Evolutionary conservation across 2,113 vertebrate species (phyloP), one percentile per base, ranked within the genome.

Genomic region (Morone chrysops): DNA sequence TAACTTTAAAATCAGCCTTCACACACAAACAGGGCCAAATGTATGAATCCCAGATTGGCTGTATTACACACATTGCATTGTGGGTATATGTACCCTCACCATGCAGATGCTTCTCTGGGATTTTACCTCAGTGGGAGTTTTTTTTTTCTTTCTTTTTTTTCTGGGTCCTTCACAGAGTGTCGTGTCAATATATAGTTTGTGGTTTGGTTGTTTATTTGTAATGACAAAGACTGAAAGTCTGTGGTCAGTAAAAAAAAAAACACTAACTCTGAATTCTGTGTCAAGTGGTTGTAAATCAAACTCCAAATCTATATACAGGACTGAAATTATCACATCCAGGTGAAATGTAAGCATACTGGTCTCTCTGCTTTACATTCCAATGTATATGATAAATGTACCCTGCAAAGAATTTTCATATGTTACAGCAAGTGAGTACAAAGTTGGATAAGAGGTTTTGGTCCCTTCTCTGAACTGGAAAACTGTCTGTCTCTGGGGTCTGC

Each of bases 61-160:
- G 5, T 7, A 4, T 31, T 40, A 16, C 7, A 48, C 36, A 13
- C 17, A 18, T 47, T 60, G 20, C 40, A 73, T 51, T 20, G 7
- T 76, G 60, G 66, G 25, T 43, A 60, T 5, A 31, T 69, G 45
- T 31, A 25, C 4, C 12, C 5, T 47, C 22, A 22, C 54, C 45
- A 20, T 36, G 12, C n/a, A 16, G 22, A 57, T n/a, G 11, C 25
- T 1, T 20, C 9, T 63, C 25, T 73, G 82, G 86, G 70, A 68
- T 70, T 87, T 89, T 22, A 86, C 82, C 77, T 79, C 5, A 22
- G 67, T 50, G 67, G 68, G 84, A 17, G 66, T 41, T 17, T 73
- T 84, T 72, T 41, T 41, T 41, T 41, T 41, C 7, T 41, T 41
- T 9, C 11, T 45, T 45, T 45, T 45, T 12, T 47, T 47, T 12